Percentiles rank a stretch among this genome's conserved stretches.
These are phyloP conservation scores for Alaudala cheleensis DNA, from an alignment of 2,113 vertebrate genomes.

Conservation along the genomic window DNA sequence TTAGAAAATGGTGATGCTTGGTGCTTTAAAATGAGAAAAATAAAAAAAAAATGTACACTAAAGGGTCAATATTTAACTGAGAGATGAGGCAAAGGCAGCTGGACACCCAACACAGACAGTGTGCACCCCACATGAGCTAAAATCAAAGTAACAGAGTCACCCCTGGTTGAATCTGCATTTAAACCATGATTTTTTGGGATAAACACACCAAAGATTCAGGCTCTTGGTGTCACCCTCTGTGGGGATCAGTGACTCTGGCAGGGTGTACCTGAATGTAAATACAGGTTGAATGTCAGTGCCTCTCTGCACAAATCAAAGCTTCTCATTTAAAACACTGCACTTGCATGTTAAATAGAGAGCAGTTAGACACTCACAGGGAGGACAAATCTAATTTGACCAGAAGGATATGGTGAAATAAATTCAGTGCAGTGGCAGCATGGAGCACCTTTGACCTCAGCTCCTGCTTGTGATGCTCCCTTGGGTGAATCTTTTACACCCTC, in stretches of 20 bases:
- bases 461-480: background rate
- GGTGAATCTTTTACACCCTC: background rate
- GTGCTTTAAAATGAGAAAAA: background rate
- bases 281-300: background rate
- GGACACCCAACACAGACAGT: background rate
- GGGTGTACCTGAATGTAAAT: background rate
- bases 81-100: background rate
- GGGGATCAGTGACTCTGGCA: background rate
- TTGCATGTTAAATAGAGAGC: slow-evolving; percentile 40
- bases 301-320: slow-evolving; percentile 28
- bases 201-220: background rate
- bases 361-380: slow-evolving; percentile 33
- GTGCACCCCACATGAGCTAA: background rate
- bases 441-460: background rate
- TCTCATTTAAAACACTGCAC: slow-evolving; percentile 9
- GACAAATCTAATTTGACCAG: slow-evolving; percentile 31
- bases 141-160: background rate
- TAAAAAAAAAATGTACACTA: background rate
- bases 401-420: slow-evolving; percentile 11
- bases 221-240: background rate
- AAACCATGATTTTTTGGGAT: background rate
- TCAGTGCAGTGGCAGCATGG: background rate
- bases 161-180: background rate
- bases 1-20: background rate
- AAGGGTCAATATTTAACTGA: background rate